phyloP scores from a whole-genome alignment of 2,113 vertebrate genomes.

The Ibidorhyncha struthersii region DNA sequence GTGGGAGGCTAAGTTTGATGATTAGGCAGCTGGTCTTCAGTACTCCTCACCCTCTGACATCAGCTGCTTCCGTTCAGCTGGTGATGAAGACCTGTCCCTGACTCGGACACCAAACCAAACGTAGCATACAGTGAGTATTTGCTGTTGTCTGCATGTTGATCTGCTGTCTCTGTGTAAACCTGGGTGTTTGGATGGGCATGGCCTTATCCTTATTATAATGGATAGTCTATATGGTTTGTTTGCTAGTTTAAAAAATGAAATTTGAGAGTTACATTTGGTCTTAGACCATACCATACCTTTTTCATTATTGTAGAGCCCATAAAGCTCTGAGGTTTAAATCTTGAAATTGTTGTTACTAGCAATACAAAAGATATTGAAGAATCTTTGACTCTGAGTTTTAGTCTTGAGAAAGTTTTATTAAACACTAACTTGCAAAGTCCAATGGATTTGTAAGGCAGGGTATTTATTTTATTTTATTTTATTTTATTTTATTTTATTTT shows the following conservation, averaged over 20 bases:
- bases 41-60: not conserved
- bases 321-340: not conserved
- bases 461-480: fast-evolving
- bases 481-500: not conserved
- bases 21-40: not conserved
- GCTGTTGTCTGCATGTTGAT: not conserved
- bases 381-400: not conserved
- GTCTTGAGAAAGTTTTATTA: not conserved
- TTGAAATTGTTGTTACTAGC: not conserved
- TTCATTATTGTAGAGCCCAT: not conserved
- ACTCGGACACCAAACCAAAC: not conserved
- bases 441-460: not conserved
- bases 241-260: not conserved
- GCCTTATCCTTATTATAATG: not conserved
- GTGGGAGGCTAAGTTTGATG: not conserved
- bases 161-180: not conserved
- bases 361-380: not conserved
- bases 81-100: not conserved
- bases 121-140: not conserved
- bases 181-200: not conserved
- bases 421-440: not conserved
- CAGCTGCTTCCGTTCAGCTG: not conserved
- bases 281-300: not conserved
- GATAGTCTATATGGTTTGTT: not conserved
- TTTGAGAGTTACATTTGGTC: not conserved